These are phyloP conservation scores for Halictus rubicundus DNA, from an alignment of 1,140 invertebrate species.

Conservation along the genomic window DNA sequence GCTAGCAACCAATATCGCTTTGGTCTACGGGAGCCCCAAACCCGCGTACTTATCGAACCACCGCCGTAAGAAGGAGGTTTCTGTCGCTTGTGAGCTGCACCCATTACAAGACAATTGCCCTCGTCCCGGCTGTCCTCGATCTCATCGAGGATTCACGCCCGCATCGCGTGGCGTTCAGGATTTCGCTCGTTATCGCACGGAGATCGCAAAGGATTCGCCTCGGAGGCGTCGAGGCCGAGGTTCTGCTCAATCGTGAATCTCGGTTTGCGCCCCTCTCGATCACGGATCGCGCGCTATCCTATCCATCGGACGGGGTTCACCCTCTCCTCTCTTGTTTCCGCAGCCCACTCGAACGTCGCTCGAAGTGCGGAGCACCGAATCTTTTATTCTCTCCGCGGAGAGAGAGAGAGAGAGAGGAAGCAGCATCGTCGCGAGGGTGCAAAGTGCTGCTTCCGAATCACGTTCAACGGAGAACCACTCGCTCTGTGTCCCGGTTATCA, in stretches of 20 bases:
- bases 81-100: too few relatives aligned
- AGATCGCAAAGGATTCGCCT: slow-evolving; percentile 10
- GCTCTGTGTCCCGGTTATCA: too few relatives aligned
- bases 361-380: neutral
- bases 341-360: slow-evolving; percentile 9
- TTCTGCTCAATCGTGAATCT: slow-evolving; percentile 55
- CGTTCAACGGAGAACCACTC: neutral
- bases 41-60: too few relatives aligned
- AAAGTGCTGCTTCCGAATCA: neutral
- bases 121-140: neutral
- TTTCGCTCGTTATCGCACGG: slow-evolving; percentile 13
- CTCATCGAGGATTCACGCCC: neutral
- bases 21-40: too few relatives aligned
- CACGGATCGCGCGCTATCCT: slow-evolving; percentile 44
- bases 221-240: neutral
- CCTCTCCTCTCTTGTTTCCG: slow-evolving; percentile 1
- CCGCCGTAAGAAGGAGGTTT: too few relatives aligned
- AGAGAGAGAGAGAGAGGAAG: too few relatives aligned
- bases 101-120: too few relatives aligned
- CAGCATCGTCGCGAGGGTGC: neutral
- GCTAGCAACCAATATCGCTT: too few relatives aligned
- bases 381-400: neutral
- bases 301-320: slow-evolving; percentile 27
- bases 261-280: slow-evolving; percentile 3
- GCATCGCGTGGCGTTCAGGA: neutral